Percentiles rank a stretch among this genome's conserved stretches.
Evolutionary conservation across 2,113 vertebrate genomes (phyloP).

Genomic region (Clarias gariepinus): DNA sequence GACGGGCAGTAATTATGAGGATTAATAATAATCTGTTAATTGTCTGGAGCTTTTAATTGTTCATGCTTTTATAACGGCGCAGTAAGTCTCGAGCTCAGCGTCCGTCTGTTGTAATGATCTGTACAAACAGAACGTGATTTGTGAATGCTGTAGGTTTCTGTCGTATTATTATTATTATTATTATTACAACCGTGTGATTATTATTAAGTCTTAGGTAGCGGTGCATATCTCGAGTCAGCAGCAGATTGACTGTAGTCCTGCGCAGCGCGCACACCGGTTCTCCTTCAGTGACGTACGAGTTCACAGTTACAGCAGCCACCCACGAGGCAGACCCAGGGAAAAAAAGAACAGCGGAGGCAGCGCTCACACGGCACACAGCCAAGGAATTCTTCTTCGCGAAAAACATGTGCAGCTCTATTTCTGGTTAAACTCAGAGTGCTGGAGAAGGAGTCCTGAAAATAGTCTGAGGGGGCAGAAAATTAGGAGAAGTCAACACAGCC

Average conservation of each 20-base stretch:
- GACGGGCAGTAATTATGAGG: not conserved
- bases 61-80: not conserved
- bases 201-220: not conserved
- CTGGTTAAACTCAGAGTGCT: not conserved
- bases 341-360: slow-evolving; percentile 31
- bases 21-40: not conserved
- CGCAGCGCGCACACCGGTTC: slow-evolving; percentile 16
- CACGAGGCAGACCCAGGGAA: slow-evolving; percentile 38
- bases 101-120: not conserved
- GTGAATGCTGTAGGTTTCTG: not conserved
- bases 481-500: not conserved
- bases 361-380: slow-evolving; percentile 24
- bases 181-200: no score
- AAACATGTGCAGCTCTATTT: slow-evolving; percentile 15
- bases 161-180: no score
- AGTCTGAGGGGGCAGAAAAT: slow-evolving; percentile 33
- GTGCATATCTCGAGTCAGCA: not conserved
- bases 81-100: not conserved
- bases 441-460: slow-evolving; percentile 10
- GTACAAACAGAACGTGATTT: not conserved
- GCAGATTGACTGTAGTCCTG: not conserved
- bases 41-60: not conserved
- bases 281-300: slow-evolving; percentile 40
- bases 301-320: slow-evolving; percentile 41
- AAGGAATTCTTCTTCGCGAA: slow-evolving; percentile 32